A percentile compares a stretch with the other conserved stretches of the same genome.
phyloP scores from a whole-genome alignment of 2,888 invertebrate genomes.

The Globia sparganii region DNA sequence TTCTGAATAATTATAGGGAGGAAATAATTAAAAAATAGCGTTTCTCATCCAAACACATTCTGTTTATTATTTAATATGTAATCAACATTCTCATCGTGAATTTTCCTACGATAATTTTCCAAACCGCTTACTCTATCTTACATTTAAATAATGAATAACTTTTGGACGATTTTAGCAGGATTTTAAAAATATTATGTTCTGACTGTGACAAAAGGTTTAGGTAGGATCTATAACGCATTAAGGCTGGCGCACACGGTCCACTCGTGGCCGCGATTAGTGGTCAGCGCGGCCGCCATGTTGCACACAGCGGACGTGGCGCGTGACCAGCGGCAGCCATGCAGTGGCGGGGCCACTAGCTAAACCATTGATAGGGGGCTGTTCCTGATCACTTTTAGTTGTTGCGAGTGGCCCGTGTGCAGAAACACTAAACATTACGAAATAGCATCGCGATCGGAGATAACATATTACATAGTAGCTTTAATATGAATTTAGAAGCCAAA shows the following conservation, averaged over 20 bases:
- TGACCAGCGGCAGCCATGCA: neutral
- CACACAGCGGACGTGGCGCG: neutral
- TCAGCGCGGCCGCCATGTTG: neutral
- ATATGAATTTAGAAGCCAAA: slow-evolving; percentile 77
- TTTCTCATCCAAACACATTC: slow-evolving; percentile 86
- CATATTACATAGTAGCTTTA: slow-evolving; percentile 63
- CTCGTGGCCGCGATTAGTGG: neutral
- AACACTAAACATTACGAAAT: slow-evolving; percentile 45
- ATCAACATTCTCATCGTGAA: slow-evolving; percentile 84
- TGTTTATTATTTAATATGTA: slow-evolving; percentile 85
- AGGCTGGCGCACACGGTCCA: slow-evolving; percentile 13
- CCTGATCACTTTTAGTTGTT: neutral
- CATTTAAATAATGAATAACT: slow-evolving; percentile 80
- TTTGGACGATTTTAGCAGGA: slow-evolving; percentile 84
- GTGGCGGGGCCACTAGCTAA: neutral
- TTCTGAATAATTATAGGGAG: neutral
- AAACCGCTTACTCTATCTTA: slow-evolving; percentile 87
- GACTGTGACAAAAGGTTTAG: slow-evolving; percentile 53
- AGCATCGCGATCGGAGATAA: slow-evolving; percentile 61
- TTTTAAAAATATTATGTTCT: slow-evolving; percentile 61
- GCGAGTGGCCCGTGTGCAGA: slow-evolving; percentile 16
- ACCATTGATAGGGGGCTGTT: neutral
- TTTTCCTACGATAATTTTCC: slow-evolving; percentile 86
- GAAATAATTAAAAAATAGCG: slow-evolving; percentile 45
- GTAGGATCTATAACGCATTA: slow-evolving; percentile 50